A percentile compares a stretch with the other conserved stretches of the same genome.
phyloP scores from a whole-genome alignment of 2,797 vertebrate genomes.

The Oceanodroma leucorhoa region DNA sequence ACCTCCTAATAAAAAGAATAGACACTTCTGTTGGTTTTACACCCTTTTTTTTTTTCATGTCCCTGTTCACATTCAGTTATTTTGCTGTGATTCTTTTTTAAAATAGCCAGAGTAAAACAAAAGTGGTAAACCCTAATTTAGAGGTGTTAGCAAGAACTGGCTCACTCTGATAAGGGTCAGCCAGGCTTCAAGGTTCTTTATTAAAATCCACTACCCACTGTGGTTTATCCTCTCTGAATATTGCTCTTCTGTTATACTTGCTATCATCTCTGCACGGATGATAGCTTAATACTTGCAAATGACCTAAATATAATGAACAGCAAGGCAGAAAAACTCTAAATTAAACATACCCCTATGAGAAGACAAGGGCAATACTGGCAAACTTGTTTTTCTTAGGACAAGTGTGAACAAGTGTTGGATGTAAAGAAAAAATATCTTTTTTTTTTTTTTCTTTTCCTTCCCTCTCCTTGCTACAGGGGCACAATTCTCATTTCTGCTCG shows the following conservation, averaged over 20 bases:
- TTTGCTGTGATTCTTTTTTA: constrained; percentile 4
- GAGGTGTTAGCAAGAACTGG: neutral
- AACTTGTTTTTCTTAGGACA: constrained; percentile 1
- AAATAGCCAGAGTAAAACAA: neutral
- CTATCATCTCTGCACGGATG: neutral
- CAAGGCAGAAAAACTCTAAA: neutral
- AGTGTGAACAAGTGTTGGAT: neutral
- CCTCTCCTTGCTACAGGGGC: neutral
- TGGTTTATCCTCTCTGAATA: neutral
- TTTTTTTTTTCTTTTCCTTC: no score
- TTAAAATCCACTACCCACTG: neutral
- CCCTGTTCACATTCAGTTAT: neutral
- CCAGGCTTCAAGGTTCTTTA: neutral
- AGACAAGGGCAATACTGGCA: neutral
- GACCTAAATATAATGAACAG: neutral
- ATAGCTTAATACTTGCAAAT: constrained; percentile 18
- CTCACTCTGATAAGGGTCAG: neutral
- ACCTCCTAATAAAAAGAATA: neutral
- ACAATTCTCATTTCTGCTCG: neutral
- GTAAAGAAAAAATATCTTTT: neutral
- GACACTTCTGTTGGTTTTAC: neutral
- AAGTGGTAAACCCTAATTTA: neutral
- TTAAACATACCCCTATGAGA: neutral
- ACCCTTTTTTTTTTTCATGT: neutral
- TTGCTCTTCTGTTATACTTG: neutral